phyloP scores from a whole-genome alignment of 2,797 vertebrate species.

The Zonotrichia albicollis region DNA sequence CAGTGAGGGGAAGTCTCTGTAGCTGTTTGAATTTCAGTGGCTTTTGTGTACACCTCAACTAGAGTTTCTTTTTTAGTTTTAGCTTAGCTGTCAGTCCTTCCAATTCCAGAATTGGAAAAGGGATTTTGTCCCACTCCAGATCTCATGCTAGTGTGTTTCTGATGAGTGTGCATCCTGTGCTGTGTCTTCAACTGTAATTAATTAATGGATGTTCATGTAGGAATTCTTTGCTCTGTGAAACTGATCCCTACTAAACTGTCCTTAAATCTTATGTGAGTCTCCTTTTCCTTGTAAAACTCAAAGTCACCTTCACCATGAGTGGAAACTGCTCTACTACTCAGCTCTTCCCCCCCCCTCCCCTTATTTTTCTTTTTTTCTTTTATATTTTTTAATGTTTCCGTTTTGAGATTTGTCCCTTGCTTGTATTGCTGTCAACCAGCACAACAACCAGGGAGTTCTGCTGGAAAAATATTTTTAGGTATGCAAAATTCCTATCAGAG shows the following conservation, averaged over 20 bases:
- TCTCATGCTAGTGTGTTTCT: background rate
- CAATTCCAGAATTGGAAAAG: background rate
- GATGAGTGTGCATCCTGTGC: background rate
- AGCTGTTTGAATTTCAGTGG: background rate
- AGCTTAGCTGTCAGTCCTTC: background rate
- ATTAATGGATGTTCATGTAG: background rate
- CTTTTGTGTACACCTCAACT: background rate
- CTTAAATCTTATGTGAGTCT: background rate
- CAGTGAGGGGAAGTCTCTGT: background rate
- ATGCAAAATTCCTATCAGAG: background rate
- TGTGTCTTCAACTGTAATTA: background rate
- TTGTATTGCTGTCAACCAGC: background rate
- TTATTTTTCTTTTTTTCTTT: background rate
- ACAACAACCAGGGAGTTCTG: background rate
- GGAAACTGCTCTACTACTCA: background rate
- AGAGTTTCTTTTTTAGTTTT: background rate
- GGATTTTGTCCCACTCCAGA: background rate
- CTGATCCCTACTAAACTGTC: background rate
- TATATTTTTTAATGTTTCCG: background rate
- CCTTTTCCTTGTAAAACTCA: background rate
- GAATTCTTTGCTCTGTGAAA: background rate
- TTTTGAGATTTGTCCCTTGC: background rate
- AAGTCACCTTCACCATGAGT: background rate
- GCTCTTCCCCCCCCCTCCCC: fast-evolving
- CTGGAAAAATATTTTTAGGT: background rate